A percentile compares a stretch with the other conserved stretches of the same genome.
These are phyloP conservation scores for Champsocephalus esox DNA, from an alignment of 2,797 vertebrate species.

Conservation along the genomic window DNA sequence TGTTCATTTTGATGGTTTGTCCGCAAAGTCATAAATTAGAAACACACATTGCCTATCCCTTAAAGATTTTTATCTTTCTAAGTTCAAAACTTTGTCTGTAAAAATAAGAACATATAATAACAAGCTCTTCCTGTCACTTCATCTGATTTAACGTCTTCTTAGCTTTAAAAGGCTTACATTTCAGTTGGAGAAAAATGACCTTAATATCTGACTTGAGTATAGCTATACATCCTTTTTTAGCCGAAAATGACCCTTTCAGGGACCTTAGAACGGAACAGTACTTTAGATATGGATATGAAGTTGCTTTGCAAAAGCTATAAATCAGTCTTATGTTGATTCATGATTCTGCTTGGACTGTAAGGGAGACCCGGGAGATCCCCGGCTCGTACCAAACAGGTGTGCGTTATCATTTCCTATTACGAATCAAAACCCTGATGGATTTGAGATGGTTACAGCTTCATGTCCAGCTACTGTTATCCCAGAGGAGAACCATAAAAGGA, in stretches of 20 bases:
- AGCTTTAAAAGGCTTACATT: neutral
- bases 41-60: too few species aligned
- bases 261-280: neutral
- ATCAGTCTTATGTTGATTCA: conserved; percentile 41
- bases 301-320: conserved; percentile 5
- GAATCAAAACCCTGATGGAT: conserved; percentile 50
- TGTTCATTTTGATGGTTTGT: too few species aligned
- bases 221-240: too few species aligned
- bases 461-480: conserved; percentile 70
- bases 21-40: too few species aligned
- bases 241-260: neutral
- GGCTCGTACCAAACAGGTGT: conserved; percentile 36
- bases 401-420: conserved; percentile 48
- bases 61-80: too few species aligned
- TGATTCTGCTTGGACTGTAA: conserved; percentile 14
- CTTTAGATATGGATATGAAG: conserved; percentile 17
- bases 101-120: too few species aligned
- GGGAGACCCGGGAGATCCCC: conserved; percentile 39
- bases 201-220: too few species aligned
- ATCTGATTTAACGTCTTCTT: too few species aligned
- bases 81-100: too few species aligned
- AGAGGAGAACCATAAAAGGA: conserved; percentile 69
- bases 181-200: too few species aligned
- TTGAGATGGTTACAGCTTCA: conserved; percentile 41
- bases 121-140: too few species aligned